Conservation (phyloP, 2,113 vertebrate species). For the Podarcis cretensis region DNA sequence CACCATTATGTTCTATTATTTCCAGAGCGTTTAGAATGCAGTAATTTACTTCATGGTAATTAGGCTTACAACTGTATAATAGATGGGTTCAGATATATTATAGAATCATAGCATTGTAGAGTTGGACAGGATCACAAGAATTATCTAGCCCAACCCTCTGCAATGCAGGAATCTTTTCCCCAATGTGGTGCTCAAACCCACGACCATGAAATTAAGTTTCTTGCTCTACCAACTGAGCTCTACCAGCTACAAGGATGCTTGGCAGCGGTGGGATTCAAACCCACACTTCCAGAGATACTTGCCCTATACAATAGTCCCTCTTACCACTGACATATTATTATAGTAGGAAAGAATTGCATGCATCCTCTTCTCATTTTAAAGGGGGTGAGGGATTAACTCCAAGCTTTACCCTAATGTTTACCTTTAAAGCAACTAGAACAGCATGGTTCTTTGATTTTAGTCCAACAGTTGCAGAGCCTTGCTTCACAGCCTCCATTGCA, state of each 20-base stretch:
- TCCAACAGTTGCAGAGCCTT: conserved; percentile 96
- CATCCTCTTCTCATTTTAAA: background rate
- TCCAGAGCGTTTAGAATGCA: background rate
- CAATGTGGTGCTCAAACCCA: too few species aligned
- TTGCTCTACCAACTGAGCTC: too few species aligned
- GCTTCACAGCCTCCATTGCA: conserved; percentile 99
- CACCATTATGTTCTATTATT: background rate
- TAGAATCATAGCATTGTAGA: too few species aligned
- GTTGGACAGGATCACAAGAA: too few species aligned
- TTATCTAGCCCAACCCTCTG: too few species aligned
- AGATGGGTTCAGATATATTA: too few species aligned
- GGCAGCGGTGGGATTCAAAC: too few species aligned
- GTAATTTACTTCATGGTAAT: background rate
- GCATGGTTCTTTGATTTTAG: conserved; percentile 92
- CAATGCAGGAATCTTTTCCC: too few species aligned
- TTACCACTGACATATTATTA: background rate
- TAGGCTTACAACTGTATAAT: background rate
- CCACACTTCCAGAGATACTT: background rate
- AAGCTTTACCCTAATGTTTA: conserved; percentile 59
- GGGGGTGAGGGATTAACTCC: background rate
- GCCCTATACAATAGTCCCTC: background rate
- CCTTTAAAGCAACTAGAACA: conserved; percentile 95
- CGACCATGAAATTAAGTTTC: too few species aligned
- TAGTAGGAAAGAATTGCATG: background rate
- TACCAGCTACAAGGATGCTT: too few species aligned